Percentiles rank a stretch among this genome's conserved stretches.
These are phyloP conservation scores for Dufourea novaeangliae DNA, from an alignment of 1,140 invertebrate genomes.

Conservation along the genomic window DNA sequence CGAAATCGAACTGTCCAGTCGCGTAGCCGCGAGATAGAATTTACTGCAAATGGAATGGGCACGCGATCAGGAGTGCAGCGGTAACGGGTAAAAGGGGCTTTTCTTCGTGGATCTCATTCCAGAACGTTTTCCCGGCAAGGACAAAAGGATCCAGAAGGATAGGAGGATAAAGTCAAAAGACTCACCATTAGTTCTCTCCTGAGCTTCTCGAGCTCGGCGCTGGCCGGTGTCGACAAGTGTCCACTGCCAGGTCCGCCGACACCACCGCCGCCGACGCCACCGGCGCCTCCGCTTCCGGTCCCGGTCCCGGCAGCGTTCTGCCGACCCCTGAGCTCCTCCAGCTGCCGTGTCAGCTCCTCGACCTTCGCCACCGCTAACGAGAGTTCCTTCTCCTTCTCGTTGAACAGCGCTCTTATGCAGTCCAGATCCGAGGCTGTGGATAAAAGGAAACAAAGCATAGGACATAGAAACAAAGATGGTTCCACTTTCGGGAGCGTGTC, in stretches of 20 bases:
- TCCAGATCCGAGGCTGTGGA: conserved; percentile 95
- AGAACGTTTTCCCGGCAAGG: neutral
- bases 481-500: no score
- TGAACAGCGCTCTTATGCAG: conserved; percentile 96
- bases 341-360: conserved; percentile 95
- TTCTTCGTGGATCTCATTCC: neutral
- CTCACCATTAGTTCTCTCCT: conserved; percentile 93
- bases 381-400: conserved; percentile 98
- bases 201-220: conserved; percentile 94
- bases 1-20: conserved; percentile 6
- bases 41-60: conserved; percentile 30
- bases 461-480: neutral
- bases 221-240: conserved; percentile 86
- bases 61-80: neutral
- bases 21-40: neutral
- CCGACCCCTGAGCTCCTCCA: conserved; percentile 92
- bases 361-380: conserved; percentile 97
- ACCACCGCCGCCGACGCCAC: conserved; percentile 76
- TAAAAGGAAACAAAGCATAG: conserved; percentile 35
- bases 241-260: conserved; percentile 73
- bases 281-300: conserved; percentile 74
- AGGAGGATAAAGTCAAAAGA: no score
- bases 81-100: neutral
- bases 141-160: neutral
- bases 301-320: conserved; percentile 73